Base-by-base conservation (phyloP, 2,888 invertebrate species). In the Choristoneura rosaceana region DNA sequence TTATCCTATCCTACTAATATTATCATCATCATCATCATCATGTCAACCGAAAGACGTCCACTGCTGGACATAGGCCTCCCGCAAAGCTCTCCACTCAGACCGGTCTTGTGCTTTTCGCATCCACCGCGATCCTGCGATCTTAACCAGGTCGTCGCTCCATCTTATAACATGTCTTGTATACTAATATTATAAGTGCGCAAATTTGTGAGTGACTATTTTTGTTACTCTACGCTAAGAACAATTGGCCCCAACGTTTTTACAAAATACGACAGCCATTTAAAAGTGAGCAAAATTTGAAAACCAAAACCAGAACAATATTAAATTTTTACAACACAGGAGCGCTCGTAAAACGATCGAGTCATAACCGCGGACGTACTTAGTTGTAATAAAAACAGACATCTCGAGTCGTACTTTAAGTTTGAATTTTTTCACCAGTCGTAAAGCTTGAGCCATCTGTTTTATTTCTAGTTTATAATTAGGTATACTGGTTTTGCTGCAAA, bases 351-450 rank as follows among this genome's bases (percentile, higher is more conserved):
- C 71, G 71, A 71, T 71, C 66, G 62, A 61, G 71, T 55, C 60
- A 71, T 71, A 71, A 67, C 71, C 71, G 52, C 60, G 65, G 50
- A 67, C 71, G 61, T 55, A 61, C 66, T 71, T 66, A 34, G 43
- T 41, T 17, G 66, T 34, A 62, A 71, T 71, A 71, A 67, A 71
- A 71, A 10, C 17, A 61, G 58, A 70, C 15, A 17, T 60, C 43
- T 61, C 61, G 17, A 43, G 62, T 71, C 66, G 70, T 71, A 64
- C 47, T 70, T 71, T 60, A 38, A 59, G 62, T 38, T 65, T 50
- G 15, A 64, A 43, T 34, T 71, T 55, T 71, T 71, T 67, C 61
- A 4, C 34, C 3, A 34, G 66, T 25, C 52, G 61, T 71, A 62
- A 71, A 71, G 43, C 5, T 10, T 7, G 62, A 0, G 66, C 45